Conservation (phyloP, 2,888 invertebrate genomes). For the Mythimna loreyi region DNA sequence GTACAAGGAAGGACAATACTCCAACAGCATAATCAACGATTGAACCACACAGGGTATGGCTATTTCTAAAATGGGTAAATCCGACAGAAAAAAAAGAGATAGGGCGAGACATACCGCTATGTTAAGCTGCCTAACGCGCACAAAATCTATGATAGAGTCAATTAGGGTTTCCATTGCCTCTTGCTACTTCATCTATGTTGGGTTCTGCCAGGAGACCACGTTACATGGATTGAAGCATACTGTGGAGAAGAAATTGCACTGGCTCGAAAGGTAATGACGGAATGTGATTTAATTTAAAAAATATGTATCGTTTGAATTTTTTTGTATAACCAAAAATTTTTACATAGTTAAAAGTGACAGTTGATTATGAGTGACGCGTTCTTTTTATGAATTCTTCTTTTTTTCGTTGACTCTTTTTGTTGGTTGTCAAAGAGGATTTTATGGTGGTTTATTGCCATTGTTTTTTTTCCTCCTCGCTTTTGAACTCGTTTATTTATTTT, state of each 20-base stretch:
- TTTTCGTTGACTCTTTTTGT: slow-evolving; percentile 19
- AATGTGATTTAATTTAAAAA: slow-evolving; percentile 25
- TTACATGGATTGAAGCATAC: slow-evolving; percentile 87
- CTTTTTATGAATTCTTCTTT: slow-evolving; percentile 60
- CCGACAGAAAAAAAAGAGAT: slow-evolving; percentile 56
- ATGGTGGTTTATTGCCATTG: slow-evolving; percentile 25
- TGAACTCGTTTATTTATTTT: too few relatives aligned
- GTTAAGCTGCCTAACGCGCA: slow-evolving; percentile 79
- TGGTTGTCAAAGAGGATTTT: slow-evolving; percentile 17
- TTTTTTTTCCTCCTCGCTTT: not conserved
- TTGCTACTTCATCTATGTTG: slow-evolving; percentile 73
- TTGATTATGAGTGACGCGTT: slow-evolving; percentile 51
- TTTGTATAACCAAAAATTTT: slow-evolving; percentile 47
- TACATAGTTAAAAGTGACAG: slow-evolving; percentile 36
- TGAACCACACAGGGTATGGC: slow-evolving; percentile 1
- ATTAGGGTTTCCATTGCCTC: slow-evolving; percentile 72
- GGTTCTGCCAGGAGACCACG: slow-evolving; percentile 84
- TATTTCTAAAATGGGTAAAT: slow-evolving; percentile 46
- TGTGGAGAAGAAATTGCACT: slow-evolving; percentile 81
- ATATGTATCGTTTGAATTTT: slow-evolving; percentile 40
- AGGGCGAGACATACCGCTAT: slow-evolving; percentile 74
- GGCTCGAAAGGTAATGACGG: slow-evolving; percentile 80
- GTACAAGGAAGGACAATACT: not conserved
- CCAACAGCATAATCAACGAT: slow-evolving; percentile 5
- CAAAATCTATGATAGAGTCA: slow-evolving; percentile 74